Evolutionary conservation across 2,888 invertebrate genomes (phyloP), one percentile per base, ranked within the genome.

Genomic region (Psylliodes chrysocephalus): DNA sequence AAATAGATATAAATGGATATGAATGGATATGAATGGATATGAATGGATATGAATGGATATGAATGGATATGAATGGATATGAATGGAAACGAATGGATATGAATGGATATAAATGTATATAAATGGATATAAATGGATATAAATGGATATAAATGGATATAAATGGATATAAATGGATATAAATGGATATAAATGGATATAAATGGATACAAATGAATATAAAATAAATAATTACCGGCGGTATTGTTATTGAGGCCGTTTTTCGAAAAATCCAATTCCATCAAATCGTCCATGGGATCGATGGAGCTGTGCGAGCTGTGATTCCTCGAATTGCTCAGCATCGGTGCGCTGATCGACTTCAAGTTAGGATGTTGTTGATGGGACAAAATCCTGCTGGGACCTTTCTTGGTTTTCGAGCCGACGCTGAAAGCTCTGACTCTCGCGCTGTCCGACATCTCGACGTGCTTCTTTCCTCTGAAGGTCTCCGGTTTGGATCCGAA

Each of bases 401-500:
- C 68, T 63, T 83, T 83, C 73, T 88, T 88, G 4, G 86, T 85
- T 67, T 88, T 87, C 68, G 90, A 90, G 18, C 93, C 93, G 53
- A 92, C 91, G 57, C 92, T 92, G 82, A 90, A 92, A 4, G 93
- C 92, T 71, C 93, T 86, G 46, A 88, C 90, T 55, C 92, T 84
- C 35, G 85, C 83, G 33, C 83, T 81, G 71, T 85, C 86, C 15
- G 84, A 84, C 63, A 87, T 59, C 42, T 74, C 74, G 22, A 70
- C 61, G 19, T 75, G 73, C 7, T 63, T 54, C 59, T 73, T 73
- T 54, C 65, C 68, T 51, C 69, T 71, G 35, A 68, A 69, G 0
- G 74, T 85, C 69, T 91, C 90, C 1, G 92, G 91, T 70, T 91
- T 87, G 57, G 93, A 94, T 17, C 95, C 95, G 68, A 95, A 91